Evolutionary conservation across 2,113 vertebrate genomes (phyloP), one percentile per base, ranked within the genome.

Genomic region (Eidolon helvum): DNA sequence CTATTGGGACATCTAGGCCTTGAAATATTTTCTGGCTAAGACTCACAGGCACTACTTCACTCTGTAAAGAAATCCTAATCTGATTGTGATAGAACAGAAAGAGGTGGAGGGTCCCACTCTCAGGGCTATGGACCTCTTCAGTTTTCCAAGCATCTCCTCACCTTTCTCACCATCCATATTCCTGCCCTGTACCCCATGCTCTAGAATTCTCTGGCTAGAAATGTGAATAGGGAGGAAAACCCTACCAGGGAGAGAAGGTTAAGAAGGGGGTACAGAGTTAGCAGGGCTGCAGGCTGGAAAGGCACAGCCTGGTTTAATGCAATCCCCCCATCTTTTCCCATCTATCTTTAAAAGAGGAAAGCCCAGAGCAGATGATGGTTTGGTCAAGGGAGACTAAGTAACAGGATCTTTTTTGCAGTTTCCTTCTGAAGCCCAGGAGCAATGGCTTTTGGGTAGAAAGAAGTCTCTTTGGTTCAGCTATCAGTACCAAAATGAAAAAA

Each of bases 401-500:
- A 74, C 63, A 61, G 80, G 66, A 57, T n/a, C 65, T 59, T 65
- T 78, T 95, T 93, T 84, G 65, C 45, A 84, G 30, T 65, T 96
- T 93, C 30, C 38, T 74, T 96, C 90, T 45, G 86, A 85, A 69
- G 28, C 93, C 53, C 53, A 53, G 30, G 61, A 87, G 68, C 61
- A 71, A 78, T 69, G 87, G 71, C 10, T 63, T 53, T 63, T 83
- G 71, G 38, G 22, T 43, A 45, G 80, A 94, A 86, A 82, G 43
- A 92, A 79, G 71, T 63, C 35, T 96, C 16, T 68, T 80, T 87
- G 40, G 40, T 65, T 89, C 75, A 97, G 75, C 48, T 87, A 33
- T 92, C 33, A 63, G 77, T 92, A 63, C 61, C 55, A 59, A 90
- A 91, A 93, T 61, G 84, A 94, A 92, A 82, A 83, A 87, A 43